Evolutionary conservation across 30 jellyfish, hydroid and myxozoan genomes (phyloP).

Genomic region (Sanderia malayensis): DNA sequence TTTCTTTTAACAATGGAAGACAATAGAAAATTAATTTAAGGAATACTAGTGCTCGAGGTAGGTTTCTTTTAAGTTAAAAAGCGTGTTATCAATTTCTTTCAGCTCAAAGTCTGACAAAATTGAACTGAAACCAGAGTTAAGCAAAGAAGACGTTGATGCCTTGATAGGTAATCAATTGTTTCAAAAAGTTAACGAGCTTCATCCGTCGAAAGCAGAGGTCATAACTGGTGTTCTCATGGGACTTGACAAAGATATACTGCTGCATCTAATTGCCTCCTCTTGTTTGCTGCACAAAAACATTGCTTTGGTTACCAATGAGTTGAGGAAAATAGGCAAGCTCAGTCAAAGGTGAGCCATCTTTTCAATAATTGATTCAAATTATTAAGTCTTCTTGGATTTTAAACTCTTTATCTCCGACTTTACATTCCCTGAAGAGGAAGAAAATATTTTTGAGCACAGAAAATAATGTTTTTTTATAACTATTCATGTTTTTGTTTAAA

Average conservation of each 20-base stretch:
- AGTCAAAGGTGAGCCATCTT: slow-evolving; percentile 6
- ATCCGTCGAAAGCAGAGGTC: slow-evolving; percentile 46
- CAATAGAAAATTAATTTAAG: too few relatives aligned
- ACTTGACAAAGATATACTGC: slow-evolving; percentile 31
- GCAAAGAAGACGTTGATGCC: slow-evolving; percentile 36
- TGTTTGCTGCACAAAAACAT: slow-evolving; percentile 28
- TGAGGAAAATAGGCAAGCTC: slow-evolving; percentile 5
- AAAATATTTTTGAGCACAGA: neutral
- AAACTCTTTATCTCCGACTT: neutral
- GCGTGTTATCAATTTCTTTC: too few relatives aligned
- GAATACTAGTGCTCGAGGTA: too few relatives aligned
- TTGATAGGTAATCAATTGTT: slow-evolving; percentile 39
- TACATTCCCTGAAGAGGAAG: neutral
- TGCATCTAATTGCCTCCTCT: slow-evolving; percentile 36
- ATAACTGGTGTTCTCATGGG: slow-evolving; percentile 49
- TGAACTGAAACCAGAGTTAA: slow-evolving; percentile 27
- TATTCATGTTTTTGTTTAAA: neutral
- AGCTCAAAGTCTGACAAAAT: slow-evolving; percentile 29
- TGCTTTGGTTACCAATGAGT: slow-evolving; percentile 29
- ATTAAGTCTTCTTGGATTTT: neutral
- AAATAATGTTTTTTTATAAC: neutral
- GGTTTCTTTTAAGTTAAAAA: too few relatives aligned
- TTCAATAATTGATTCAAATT: neutral
- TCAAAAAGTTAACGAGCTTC: slow-evolving; percentile 24
- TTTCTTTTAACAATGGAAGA: too few relatives aligned